Conservation (phyloP, 2,888 invertebrate genomes). For the Zele albiditarsus region DNA sequence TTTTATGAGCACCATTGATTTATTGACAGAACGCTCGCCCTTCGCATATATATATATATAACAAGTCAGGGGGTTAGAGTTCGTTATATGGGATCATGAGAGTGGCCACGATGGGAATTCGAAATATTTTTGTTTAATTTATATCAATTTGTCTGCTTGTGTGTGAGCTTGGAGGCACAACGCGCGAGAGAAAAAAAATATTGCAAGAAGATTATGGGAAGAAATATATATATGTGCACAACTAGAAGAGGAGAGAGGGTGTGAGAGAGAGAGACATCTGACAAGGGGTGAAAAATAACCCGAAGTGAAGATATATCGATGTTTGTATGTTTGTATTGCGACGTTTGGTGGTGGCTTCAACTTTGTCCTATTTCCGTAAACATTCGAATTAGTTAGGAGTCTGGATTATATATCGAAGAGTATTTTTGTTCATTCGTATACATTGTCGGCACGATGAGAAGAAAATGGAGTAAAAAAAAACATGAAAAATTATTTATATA, state of each 20-base stretch:
- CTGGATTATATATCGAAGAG: neutral
- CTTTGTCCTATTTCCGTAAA: constrained; percentile 36
- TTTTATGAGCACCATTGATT: constrained; percentile 38
- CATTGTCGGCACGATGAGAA: too few species aligned
- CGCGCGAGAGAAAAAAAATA: neutral
- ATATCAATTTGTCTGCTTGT: constrained; percentile 32
- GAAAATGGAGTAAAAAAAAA: too few species aligned
- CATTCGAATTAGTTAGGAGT: constrained; percentile 33
- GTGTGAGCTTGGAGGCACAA: neutral
- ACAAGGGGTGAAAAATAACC: constrained; percentile 1
- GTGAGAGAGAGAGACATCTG: neutral
- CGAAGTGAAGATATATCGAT: constrained; percentile 8
- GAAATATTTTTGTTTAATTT: constrained; percentile 32
- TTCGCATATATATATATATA: neutral
- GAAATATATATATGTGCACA: neutral
- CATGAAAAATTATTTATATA: too few species aligned
- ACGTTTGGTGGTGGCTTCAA: constrained; percentile 4
- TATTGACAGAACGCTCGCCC: constrained; percentile 28
- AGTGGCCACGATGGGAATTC: constrained; percentile 25
- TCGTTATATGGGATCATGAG: constrained; percentile 7
- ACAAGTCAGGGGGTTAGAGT: neutral
- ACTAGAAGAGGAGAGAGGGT: too few species aligned
- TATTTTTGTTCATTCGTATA: neutral
- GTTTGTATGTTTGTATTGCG: neutral
- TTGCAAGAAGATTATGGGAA: neutral